A percentile compares a stretch with the other conserved stretches of the same genome.
phyloP scores from a whole-genome alignment of 2,888 invertebrate species.

The Pyrrhosoma nymphula region DNA sequence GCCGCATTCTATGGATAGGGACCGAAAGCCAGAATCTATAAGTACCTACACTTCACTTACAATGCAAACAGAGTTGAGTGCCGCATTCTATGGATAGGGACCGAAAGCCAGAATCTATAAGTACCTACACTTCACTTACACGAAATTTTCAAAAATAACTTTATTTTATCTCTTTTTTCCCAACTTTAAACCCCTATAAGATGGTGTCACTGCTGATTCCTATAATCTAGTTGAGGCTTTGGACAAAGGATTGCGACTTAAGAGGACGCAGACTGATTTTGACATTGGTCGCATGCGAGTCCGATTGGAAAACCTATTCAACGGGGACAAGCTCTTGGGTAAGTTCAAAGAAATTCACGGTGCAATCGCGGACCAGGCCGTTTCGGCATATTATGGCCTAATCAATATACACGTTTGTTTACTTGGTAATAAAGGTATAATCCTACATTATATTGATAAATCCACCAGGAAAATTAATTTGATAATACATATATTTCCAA shows the following conservation, averaged over 20 bases:
- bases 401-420: too few relatives aligned
- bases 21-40: too few relatives aligned
- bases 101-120: too few relatives aligned
- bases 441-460: not conserved
- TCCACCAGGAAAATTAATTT: not conserved
- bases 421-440: too few relatives aligned
- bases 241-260: constrained; percentile 70
- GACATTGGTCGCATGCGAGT: constrained; percentile 72
- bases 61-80: too few relatives aligned
- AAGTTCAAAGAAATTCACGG: not conserved
- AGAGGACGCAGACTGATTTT: constrained; percentile 71
- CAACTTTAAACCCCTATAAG: constrained; percentile 59
- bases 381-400: too few relatives aligned
- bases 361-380: not conserved
- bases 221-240: constrained; percentile 70
- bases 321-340: constrained; percentile 48
- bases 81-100: too few relatives aligned
- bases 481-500: not conserved
- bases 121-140: too few relatives aligned
- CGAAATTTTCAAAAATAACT: too few relatives aligned
- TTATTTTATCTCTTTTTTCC: not conserved
- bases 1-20: too few relatives aligned
- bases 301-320: constrained; percentile 69
- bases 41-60: too few relatives aligned
- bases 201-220: constrained; percentile 71